Percentiles rank a stretch among this genome's conserved stretches.
These are phyloP conservation scores for Umimayanthus kanabou DNA, from an alignment of 92 coral and sea anemone species.

Conservation along the genomic window DNA sequence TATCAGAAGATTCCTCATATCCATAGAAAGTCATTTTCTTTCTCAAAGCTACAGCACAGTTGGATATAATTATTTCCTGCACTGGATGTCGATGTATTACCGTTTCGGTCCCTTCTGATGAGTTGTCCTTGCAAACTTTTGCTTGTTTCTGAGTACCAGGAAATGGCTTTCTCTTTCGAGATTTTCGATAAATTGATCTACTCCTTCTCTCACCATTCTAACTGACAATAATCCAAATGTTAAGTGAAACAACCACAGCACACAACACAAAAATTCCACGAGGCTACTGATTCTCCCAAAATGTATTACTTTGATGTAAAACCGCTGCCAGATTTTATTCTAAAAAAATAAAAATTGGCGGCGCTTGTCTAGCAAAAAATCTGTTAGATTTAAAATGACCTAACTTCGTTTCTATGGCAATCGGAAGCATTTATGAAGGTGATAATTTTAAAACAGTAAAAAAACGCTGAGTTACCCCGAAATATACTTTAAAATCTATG, in stretches of 20 bases:
- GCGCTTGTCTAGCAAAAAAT: background rate
- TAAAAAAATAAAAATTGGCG: constrained; percentile 7
- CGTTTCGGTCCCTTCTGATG: constrained; percentile 16
- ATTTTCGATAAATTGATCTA: constrained; percentile 18
- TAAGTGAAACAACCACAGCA: constrained; percentile 15
- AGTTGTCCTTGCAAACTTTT: constrained; percentile 9
- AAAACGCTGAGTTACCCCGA: background rate
- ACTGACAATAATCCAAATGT: background rate
- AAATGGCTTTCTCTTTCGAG: constrained; percentile 12
- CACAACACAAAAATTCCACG: constrained; percentile 10
- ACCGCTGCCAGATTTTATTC: constrained; percentile 27
- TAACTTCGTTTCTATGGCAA: constrained; percentile 25
- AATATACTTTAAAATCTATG: background rate
- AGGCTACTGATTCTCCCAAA: constrained; percentile 9
- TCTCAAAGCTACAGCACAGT: constrained; percentile 14
- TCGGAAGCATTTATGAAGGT: constrained; percentile 15
- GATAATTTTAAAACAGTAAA: background rate
- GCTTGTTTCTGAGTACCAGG: constrained; percentile 15
- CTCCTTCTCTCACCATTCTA: constrained; percentile 11
- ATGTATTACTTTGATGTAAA: constrained; percentile 23
- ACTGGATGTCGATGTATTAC: constrained; percentile 12
- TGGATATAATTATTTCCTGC: background rate
- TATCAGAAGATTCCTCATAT: constrained; percentile 22
- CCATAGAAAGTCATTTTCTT: constrained; percentile 20
- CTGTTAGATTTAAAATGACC: constrained; percentile 14